phyloP scores from a whole-genome alignment of 2,888 invertebrate genomes.

The Cylindroiulus punctatus region DNA sequence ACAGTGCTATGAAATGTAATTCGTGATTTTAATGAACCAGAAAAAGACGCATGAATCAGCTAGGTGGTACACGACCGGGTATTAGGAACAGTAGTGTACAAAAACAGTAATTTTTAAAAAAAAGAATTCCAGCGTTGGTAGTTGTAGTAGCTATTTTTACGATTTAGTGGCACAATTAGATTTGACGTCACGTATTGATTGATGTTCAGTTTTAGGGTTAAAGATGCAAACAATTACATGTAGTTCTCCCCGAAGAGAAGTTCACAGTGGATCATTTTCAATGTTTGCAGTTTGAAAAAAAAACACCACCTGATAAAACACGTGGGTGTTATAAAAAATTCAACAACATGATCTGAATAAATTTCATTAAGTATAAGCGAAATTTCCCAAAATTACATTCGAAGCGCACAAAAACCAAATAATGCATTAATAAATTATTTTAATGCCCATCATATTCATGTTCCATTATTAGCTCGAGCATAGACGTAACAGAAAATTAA shows the following conservation, averaged over 20 bases:
- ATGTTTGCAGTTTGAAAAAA: neutral
- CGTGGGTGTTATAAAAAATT: neutral
- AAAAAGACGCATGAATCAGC: too few relatives aligned
- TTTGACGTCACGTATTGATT: neutral
- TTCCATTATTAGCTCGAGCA: too few relatives aligned
- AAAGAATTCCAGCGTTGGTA: neutral
- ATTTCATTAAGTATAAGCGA: too few relatives aligned
- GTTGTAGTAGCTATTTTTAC: neutral
- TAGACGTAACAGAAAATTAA: too few relatives aligned
- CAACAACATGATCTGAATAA: too few relatives aligned
- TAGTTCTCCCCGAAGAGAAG: neutral
- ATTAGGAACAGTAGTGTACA: too few relatives aligned
- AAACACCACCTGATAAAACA: neutral
- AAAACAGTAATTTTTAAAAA: neutral
- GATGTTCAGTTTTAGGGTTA: neutral
- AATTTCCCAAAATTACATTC: too few relatives aligned
- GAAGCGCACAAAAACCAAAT: too few relatives aligned
- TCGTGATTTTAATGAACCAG: neutral
- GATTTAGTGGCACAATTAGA: constrained; percentile 2
- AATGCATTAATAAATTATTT: too few relatives aligned
- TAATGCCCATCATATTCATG: too few relatives aligned
- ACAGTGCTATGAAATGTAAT: neutral
- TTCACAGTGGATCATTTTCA: neutral
- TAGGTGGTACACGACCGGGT: neutral
- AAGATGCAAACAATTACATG: neutral